Percentiles rank a stretch among this genome's conserved stretches.
Evolutionary conservation across 1,140 invertebrate genomes (phyloP).

Genomic region (Pentalonia nigronervosa): DNA sequence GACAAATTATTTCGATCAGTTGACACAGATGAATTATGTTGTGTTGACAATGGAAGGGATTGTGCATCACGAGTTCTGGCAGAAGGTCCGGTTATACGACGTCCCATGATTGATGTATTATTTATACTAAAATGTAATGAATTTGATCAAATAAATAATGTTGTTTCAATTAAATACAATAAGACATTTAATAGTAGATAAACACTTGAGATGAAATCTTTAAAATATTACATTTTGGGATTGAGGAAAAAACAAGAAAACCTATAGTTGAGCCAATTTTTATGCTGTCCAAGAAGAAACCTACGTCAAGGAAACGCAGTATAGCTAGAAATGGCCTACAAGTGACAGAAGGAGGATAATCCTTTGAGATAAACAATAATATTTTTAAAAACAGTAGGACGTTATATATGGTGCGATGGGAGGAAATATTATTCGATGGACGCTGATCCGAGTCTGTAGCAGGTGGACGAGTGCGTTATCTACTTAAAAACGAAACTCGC

Average conservation of each 20-base stretch:
- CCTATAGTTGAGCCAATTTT: background rate
- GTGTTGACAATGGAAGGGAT: background rate
- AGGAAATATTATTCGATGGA: background rate
- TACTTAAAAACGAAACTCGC: background rate
- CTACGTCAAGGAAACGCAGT: background rate
- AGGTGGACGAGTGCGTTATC: background rate
- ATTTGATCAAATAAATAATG: background rate
- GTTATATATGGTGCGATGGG: too few species aligned
- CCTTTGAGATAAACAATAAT: background rate
- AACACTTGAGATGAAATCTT: background rate
- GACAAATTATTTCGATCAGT: conserved; percentile 41
- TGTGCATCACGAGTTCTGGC: conserved; percentile 49
- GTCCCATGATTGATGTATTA: conserved; percentile 24
- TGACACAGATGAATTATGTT: conserved; percentile 43
- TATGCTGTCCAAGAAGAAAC: background rate
- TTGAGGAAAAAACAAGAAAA: background rate
- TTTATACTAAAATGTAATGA: conserved; percentile 32
- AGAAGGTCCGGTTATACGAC: conserved; percentile 35
- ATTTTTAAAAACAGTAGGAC: background rate
- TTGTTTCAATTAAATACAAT: background rate
- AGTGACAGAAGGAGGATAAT: background rate
- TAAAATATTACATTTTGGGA: too few species aligned
- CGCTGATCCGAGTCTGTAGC: background rate
- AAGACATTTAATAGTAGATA: background rate
- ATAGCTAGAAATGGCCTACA: too few species aligned